A percentile compares a stretch with the other conserved stretches of the same genome.
These are phyloP conservation scores for Phylloscopus whistleri DNA, from an alignment of 2,113 vertebrate species.

Conservation along the genomic window DNA sequence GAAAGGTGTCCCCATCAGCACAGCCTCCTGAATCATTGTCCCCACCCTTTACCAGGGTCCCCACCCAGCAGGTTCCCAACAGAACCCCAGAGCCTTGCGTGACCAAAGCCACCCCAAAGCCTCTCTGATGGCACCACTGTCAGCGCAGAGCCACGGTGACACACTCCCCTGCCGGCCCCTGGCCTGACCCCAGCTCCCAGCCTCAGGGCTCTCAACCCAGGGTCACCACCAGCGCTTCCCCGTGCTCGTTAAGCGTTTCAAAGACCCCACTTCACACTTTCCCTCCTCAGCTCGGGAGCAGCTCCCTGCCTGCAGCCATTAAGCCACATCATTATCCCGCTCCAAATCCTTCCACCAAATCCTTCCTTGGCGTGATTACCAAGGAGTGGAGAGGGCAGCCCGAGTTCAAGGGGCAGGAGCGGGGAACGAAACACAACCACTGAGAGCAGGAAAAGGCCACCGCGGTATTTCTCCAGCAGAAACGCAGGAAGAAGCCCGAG, in stretches of 20 bases:
- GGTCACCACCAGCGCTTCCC: neutral
- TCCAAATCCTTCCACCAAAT: slow-evolving; percentile 20
- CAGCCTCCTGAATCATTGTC: neutral
- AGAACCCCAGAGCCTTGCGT: neutral
- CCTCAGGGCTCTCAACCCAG: neutral
- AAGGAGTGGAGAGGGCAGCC: neutral
- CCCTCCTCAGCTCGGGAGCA: neutral
- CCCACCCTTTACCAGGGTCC: neutral
- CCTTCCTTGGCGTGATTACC: neutral
- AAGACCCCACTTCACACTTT: neutral
- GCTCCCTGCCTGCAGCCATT: slow-evolving; percentile 1
- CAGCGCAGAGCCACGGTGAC: neutral
- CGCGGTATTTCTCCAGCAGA: neutral
- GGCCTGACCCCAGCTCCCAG: neutral
- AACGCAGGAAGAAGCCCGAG: neutral
- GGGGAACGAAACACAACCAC: neutral
- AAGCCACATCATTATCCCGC: slow-evolving; percentile 19
- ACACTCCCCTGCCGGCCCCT: neutral
- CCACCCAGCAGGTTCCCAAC: accelerated
- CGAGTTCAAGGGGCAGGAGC: neutral
- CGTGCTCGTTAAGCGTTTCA: neutral
- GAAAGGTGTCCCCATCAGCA: neutral
- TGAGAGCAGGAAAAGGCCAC: neutral
- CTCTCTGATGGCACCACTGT: neutral
- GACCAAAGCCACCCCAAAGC: neutral